These are phyloP conservation scores for Microchirus variegatus DNA, from an alignment of 2,797 vertebrate genomes.

Conservation along the genomic window DNA sequence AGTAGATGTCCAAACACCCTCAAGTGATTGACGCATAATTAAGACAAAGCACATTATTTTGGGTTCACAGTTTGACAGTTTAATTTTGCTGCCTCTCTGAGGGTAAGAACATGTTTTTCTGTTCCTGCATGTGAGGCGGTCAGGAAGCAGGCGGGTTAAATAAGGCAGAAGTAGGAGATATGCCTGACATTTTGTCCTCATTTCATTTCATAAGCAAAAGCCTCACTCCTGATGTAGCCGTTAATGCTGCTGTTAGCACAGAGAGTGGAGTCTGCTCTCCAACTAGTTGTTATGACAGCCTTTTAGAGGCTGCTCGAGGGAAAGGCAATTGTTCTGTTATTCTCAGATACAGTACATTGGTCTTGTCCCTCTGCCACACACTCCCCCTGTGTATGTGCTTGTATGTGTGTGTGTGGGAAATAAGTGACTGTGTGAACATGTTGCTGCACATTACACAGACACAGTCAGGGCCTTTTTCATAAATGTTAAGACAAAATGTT, in stretches of 20 bases:
- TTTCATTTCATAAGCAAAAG: slow-evolving; percentile 34
- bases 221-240: slow-evolving; percentile 23
- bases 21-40: not conserved
- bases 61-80: not conserved
- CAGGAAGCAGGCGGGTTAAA: slow-evolving; percentile 6
- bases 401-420: not conserved
- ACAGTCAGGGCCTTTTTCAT: too few relatives aligned
- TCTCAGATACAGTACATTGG: slow-evolving; percentile 40
- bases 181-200: slow-evolving; percentile 34
- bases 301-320: slow-evolving; percentile 54
- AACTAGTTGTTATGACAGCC: slow-evolving; percentile 60
- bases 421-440: not conserved
- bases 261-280: slow-evolving; percentile 29
- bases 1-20: not conserved
- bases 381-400: not conserved
- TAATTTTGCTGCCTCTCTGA: not conserved
- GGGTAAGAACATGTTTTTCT: not conserved
- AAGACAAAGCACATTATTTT: not conserved
- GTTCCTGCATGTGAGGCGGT: not conserved
- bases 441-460: slow-evolving; percentile 1
- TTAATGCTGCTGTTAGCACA: slow-evolving; percentile 41
- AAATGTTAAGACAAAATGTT: not conserved
- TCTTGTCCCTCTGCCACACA: slow-evolving; percentile 13
- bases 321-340: slow-evolving; percentile 60
- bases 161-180: slow-evolving; percentile 26